A percentile compares a stretch with the other conserved stretches of the same genome.
These are phyloP conservation scores for Myopa testacea DNA, from an alignment of 2,888 invertebrate species.

Conservation along the genomic window DNA sequence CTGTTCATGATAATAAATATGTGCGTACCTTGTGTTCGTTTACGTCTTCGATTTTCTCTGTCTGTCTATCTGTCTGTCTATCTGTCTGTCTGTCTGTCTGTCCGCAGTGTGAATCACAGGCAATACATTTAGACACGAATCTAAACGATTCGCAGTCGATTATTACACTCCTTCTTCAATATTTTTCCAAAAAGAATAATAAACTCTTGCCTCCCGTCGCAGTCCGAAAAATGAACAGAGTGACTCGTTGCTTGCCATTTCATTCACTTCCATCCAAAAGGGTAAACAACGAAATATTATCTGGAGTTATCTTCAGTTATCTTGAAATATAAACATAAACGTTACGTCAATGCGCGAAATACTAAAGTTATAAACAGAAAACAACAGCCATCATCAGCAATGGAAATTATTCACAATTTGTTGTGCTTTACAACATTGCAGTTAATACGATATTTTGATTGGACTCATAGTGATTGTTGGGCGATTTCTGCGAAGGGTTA, in stretches of 20 bases:
- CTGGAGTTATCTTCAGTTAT: background rate
- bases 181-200: background rate
- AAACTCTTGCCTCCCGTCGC: background rate
- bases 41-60: background rate
- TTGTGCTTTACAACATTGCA: background rate
- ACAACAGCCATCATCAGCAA: background rate
- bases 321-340: background rate
- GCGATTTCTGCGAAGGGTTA: no score
- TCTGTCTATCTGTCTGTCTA: background rate
- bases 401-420: background rate
- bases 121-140: conserved; percentile 23
- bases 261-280: background rate
- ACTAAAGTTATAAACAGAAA: background rate
- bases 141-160: background rate
- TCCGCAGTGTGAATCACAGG: conserved; percentile 9
- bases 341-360: background rate
- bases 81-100: background rate
- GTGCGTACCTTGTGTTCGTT: background rate
- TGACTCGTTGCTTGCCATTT: background rate
- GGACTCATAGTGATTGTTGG: no score
- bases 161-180: background rate
- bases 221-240: no score
- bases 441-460: no score
- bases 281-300: background rate
- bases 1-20: background rate